Base-by-base conservation (phyloP, 2,888 invertebrate genomes). In the Rapana venosa region DNA sequence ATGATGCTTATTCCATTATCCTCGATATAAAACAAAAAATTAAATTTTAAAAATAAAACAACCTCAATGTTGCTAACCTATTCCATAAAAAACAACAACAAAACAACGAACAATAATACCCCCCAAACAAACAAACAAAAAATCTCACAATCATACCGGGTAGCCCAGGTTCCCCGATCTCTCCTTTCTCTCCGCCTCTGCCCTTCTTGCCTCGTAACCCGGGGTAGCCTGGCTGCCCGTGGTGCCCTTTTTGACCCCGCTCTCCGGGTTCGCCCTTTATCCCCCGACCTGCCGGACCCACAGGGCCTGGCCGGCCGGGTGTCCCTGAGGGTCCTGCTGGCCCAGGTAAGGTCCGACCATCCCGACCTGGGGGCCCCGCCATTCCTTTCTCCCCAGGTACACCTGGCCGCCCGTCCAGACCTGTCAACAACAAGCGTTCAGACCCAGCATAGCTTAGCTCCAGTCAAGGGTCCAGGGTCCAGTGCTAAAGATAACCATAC, bases 371-470 rank as follows among this genome's bases (percentile, higher is more conserved):
- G 58, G 58, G 47, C 20, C 87, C 87, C 0, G 26, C 17, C 90
- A 79, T 35, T 66, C 90, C 90, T 87, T 90, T 90, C 30, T 86
- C 74, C 11, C 90, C 87, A 20, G 89, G 87, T n/a, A 83, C 20
- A 11, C 90, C 90, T 36, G 87, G 87, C 13, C 22, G 26, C 8
- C 90, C 90, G 22, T 83, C 84, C 8, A 22, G 74, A 17, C 90
- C 90, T n/a, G 90, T n/a, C 58, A 47, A n/a, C 2, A 47, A 26
- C n/a, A n/a, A 66, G 66, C 1, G 66, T 66, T 66, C 66, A 66
- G 66, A 20, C n/a, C n/a, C n/a, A n/a, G n/a, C n/a, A n/a, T n/a
- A n/a, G n/a, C n/a, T n/a, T n/a, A n/a, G n/a, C n/a, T n/a, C n/a
- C n/a, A n/a, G n/a, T n/a, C n/a, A n/a, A n/a, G n/a, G n/a, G n/a